Conservation (phyloP, 2,113 vertebrate genomes). For the Emydocephalus ijimae region DNA sequence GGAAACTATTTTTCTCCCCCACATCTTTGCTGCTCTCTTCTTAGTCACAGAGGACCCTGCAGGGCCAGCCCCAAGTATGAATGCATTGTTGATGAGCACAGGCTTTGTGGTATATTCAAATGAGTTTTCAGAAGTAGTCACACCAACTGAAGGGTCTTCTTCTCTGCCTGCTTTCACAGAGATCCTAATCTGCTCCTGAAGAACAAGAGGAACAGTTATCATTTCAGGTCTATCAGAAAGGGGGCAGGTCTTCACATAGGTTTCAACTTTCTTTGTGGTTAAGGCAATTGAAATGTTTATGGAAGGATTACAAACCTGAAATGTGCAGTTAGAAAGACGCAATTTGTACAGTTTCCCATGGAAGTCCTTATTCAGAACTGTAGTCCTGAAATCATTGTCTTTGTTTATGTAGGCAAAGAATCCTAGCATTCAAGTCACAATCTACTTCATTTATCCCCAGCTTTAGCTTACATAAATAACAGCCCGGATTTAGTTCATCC, state of each 20-base stretch:
- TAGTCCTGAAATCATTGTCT: background rate
- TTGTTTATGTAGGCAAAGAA: background rate
- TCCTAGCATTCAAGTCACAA: background rate
- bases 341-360: background rate
- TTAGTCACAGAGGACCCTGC: background rate
- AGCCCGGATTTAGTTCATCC: background rate
- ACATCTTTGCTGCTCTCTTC: background rate
- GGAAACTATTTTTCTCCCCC: background rate
- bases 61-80: background rate
- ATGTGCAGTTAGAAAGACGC: background rate
- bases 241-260: too few relatives aligned
- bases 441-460: background rate
- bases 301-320: background rate
- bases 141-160: fast-evolving
- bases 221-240: background rate
- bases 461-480: background rate
- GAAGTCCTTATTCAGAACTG: background rate
- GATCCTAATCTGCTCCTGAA: constrained; percentile 22
- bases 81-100: constrained; percentile 10
- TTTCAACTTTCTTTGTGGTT: background rate
- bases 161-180: background rate
- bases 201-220: background rate
- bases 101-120: constrained; percentile 38
- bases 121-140: constrained; percentile 26
- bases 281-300: too few relatives aligned